Percentiles rank a stretch among this genome's conserved stretches.
Conservation (phyloP, 2,113 vertebrate genomes). For the Proterorhinus semilunaris region DNA sequence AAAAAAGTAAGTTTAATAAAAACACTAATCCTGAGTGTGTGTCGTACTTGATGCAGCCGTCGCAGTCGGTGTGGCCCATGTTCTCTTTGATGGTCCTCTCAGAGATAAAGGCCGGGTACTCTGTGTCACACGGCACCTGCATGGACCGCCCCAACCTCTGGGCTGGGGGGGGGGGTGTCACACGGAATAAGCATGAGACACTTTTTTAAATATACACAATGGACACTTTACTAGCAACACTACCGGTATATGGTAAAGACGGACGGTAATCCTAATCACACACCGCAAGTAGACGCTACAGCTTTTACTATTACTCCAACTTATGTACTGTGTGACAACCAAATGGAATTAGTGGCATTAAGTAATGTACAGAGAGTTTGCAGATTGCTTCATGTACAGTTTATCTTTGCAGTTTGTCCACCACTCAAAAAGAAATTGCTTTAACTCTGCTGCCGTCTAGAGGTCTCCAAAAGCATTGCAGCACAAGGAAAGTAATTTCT, state of each 20-base stretch:
- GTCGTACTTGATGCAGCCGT: slow-evolving; percentile 92
- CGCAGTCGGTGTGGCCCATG: slow-evolving; percentile 90
- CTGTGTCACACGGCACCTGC: slow-evolving; percentile 94
- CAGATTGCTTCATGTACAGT: neutral
- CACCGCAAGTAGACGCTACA: neutral
- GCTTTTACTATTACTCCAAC: neutral
- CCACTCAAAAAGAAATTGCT: slow-evolving; percentile 32
- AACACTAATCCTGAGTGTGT: slow-evolving; percentile 1
- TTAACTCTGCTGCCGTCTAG: slow-evolving; percentile 69
- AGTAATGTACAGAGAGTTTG: too few species aligned
- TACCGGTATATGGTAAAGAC: too few species aligned
- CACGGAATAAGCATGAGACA: neutral
- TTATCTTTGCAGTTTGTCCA: neutral
- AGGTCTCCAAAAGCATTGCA: slow-evolving; percentile 48
- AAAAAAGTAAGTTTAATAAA: too few species aligned
- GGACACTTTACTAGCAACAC: too few species aligned
- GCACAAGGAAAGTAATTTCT: neutral
- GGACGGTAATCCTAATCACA: too few species aligned
- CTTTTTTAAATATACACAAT: neutral
- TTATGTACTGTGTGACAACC: too few species aligned
- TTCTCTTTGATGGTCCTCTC: slow-evolving; percentile 99
- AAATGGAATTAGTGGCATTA: too few species aligned
- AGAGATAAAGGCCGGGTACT: slow-evolving; percentile 96
- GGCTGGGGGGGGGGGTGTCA: slow-evolving; percentile 71
- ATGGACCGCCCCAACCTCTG: slow-evolving; percentile 86